Evolutionary conservation across 2,113 vertebrate genomes (phyloP), one percentile per base, ranked within the genome.

Genomic region (Syngnathus typhle): DNA sequence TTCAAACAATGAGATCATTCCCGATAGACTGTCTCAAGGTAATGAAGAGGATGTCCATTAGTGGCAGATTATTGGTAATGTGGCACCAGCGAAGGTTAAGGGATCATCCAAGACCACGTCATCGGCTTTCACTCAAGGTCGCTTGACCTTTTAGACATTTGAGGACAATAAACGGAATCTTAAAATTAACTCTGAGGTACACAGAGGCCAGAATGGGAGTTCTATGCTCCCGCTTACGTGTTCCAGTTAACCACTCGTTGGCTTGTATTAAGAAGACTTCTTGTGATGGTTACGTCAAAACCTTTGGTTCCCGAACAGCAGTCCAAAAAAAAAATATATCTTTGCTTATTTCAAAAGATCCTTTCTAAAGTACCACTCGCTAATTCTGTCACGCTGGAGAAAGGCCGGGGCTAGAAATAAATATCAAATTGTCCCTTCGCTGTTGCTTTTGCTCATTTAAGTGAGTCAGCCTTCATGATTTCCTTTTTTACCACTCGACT

Each of bases 21-120:
- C 37, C 54, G 41, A 70, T 61, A 72, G 67, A 47, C 37, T 19
- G 60, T 69, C 64, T 70, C 21, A 49, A 52, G 59, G 65, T 59
- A 68, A 70, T 72, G 65, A 75, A 72, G 51, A 71, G 47, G 72
- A 70, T 44, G 56, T 73, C 81, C 78, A 77, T 78, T 83, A 85
- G 79, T 19, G 47, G 21, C 51, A 58, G 64, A 73, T 67, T 38
- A 73, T 68, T 37, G 76, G 76, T 80, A 70, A 86, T 80, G 27
- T 15, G 64, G 76, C 68, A 75, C 77, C 52, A 58, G 69, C 39
- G 39, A 7, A 49, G 56, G 68, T 73, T n/a, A 64, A 27, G 43
- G 49, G n/a, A 18, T 75, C 78, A 78, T 65, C 2, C n/a, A 6
- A 51, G 56, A 54, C 55, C 63, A 39, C 27, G 6, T 77, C 77